Conservation (phyloP, 2,113 vertebrate genomes). For the Albula goreensis region DNA sequence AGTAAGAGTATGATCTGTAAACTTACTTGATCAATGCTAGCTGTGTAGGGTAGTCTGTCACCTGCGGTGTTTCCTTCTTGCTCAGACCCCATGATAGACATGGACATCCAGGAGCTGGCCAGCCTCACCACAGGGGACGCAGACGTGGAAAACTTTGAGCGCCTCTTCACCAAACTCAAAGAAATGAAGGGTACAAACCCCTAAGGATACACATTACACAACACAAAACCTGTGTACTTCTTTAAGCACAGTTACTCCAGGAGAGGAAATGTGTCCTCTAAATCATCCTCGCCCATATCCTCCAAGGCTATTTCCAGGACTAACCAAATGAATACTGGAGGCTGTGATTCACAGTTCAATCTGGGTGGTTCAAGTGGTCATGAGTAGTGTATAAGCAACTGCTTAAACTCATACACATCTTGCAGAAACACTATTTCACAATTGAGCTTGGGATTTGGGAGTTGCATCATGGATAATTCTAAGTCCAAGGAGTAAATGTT, state of each 20-base stretch:
- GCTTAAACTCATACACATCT: not conserved
- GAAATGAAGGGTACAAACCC: slow-evolving; percentile 93
- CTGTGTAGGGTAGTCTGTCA: not conserved
- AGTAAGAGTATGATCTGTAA: not conserved
- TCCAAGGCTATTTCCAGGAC: not conserved
- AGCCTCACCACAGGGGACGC: slow-evolving; percentile 88
- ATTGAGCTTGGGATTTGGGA: not conserved
- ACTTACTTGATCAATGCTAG: not conserved
- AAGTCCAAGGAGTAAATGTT: not conserved
- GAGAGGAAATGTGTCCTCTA: not conserved
- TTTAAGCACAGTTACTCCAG: not conserved
- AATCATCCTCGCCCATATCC: not conserved
- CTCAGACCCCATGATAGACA: slow-evolving; percentile 84
- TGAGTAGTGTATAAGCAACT: not conserved
- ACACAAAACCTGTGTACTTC: not conserved
- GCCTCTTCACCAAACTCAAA: slow-evolving; percentile 92
- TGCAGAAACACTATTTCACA: not conserved
- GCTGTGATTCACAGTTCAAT: not conserved
- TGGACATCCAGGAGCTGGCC: slow-evolving; percentile 93
- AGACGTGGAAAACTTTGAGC: slow-evolving; percentile 92
- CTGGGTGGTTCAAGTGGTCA: not conserved
- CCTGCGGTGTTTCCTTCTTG: slow-evolving; percentile 2
- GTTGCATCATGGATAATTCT: not conserved
- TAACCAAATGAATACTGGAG: not conserved
- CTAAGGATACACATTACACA: not conserved